A percentile compares a stretch with the other conserved stretches of the same genome.
Conservation (phyloP, 2,797 vertebrate genomes). For the Sciurus carolinensis region DNA sequence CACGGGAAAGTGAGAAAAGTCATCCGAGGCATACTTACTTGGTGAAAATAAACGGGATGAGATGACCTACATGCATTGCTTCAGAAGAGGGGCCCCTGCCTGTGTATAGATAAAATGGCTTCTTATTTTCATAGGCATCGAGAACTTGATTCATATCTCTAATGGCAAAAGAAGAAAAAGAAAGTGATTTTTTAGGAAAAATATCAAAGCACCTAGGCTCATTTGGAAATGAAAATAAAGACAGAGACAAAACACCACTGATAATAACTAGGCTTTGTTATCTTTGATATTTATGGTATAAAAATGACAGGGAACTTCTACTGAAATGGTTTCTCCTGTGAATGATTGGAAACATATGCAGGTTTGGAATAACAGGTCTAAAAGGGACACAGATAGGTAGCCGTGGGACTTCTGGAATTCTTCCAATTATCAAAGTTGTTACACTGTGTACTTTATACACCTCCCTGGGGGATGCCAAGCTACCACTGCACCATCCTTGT, state of each 20-base stretch:
- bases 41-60: constrained; percentile 98
- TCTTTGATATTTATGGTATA: not conserved
- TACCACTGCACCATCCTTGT: too few species aligned
- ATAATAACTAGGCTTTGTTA: too few species aligned
- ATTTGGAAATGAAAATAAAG: not conserved
- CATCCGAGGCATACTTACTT: constrained; percentile 91
- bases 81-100: constrained; percentile 98
- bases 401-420: not conserved
- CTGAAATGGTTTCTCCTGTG: not conserved
- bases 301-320: not conserved
- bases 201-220: not conserved
- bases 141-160: constrained; percentile 99
- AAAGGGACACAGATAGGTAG: not conserved
- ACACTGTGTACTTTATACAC: rapidly evolving
- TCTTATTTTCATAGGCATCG: constrained; percentile 95
- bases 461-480: not conserved
- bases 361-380: not conserved
- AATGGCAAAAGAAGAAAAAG: constrained; percentile 71
- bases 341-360: not conserved
- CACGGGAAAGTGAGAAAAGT: not conserved
- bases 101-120: constrained; percentile 98
- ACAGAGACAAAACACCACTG: not conserved
- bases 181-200: constrained; percentile 17
- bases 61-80: constrained; percentile 97
- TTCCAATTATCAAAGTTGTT: rapidly evolving